These are phyloP conservation scores for Tauraco hartlaubi DNA, from an alignment of 2,797 vertebrate genomes.

Conservation along the genomic window DNA sequence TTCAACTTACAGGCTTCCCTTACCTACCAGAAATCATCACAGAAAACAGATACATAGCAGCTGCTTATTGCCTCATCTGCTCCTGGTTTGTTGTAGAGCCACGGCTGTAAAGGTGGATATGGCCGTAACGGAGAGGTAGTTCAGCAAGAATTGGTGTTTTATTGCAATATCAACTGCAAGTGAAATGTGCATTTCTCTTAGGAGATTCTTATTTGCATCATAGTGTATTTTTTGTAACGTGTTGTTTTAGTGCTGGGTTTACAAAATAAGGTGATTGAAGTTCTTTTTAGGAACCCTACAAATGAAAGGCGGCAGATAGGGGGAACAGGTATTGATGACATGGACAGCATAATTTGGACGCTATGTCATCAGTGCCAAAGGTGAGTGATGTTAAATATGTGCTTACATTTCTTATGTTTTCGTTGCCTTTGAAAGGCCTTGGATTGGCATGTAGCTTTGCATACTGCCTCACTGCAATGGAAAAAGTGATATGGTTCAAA, in stretches of 20 bases:
- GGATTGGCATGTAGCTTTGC: not conserved
- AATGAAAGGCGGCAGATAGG: not conserved
- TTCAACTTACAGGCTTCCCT: not conserved
- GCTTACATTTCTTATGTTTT: rapidly evolving
- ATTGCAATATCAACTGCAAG: not conserved
- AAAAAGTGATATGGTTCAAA: not conserved
- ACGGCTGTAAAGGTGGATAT: not conserved
- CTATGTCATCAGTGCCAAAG: not conserved
- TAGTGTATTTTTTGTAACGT: not conserved
- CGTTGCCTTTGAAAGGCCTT: not conserved
- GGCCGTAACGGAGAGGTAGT: not conserved
- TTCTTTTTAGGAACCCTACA: not conserved
- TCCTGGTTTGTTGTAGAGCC: not conserved
- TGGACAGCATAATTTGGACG: not conserved
- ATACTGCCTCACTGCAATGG: not conserved
- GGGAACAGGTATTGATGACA: not conserved
- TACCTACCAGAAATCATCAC: not conserved
- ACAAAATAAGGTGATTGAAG: not conserved
- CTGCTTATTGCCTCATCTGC: not conserved
- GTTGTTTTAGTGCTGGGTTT: not conserved
- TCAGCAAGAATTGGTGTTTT: not conserved
- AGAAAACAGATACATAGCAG: not conserved
- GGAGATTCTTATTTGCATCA: not conserved
- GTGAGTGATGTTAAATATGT: not conserved
- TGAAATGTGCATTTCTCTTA: not conserved